Evolutionary conservation across 2,888 invertebrate genomes (phyloP), one percentile per base, ranked within the genome.

Genomic region (Meganola albula): DNA sequence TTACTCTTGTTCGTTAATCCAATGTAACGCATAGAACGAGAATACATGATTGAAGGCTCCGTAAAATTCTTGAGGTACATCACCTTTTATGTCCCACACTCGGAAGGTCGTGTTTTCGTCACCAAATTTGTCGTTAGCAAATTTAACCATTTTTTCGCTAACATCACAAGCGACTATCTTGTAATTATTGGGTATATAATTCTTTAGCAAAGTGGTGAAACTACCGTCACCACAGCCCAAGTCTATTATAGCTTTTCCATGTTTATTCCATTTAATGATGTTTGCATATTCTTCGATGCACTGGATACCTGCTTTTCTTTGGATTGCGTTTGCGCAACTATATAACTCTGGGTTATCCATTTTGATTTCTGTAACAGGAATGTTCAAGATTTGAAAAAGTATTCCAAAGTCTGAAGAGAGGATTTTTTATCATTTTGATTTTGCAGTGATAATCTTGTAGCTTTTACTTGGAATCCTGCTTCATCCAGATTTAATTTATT

Each of bases 181-280:
- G 18, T 87, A 87, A 4, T 77, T 74, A 4, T 63, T 54, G 0
- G 92, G 90, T 28, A 93, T 53, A 37, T 86, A 72, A 0, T 91
- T 90, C 37, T 90, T 72, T 28, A 94, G 71, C 21, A 67, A 47
- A 10, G 90, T 87, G 1, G 54, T 44, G 8, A 92, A 90, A 53
- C 90, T 88, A 0, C 93, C 93, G 13, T 91, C 90, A 0, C 93
- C 93, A 37, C 91, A 92, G 0, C 93, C 93, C 10, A 93, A 83
- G 53, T 44, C 53, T 14, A 91, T 54, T 9, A 90, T 61, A 3
- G 68, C 66, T 24, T 72, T 67, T 21, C 41, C 53, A 33, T 82
- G 75, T 7, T 65, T 48, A 25, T 78, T 75, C 90, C 90, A 90
- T 32, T 86, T 74, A 18, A 92, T 71, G 42, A 82, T 68, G 10